Conservation (phyloP, 2,113 vertebrate genomes). For the Melospiza melodia region DNA sequence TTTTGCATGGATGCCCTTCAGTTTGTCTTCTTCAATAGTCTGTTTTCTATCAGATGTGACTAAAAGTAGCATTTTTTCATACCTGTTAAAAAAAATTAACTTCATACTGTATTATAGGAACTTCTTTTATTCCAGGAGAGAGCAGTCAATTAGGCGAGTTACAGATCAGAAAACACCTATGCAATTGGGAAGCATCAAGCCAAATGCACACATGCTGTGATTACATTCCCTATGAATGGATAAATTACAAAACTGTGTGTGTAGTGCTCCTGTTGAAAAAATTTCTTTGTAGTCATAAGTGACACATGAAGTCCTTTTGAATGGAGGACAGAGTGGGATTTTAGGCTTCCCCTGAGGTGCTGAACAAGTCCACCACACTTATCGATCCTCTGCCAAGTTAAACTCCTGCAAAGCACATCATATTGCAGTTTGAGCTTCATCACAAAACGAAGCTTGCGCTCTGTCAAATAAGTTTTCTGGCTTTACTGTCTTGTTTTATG, state of each 20-base stretch:
- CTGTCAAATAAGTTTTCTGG: constrained; percentile 16
- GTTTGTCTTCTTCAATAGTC: background rate
- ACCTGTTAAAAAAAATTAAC: background rate
- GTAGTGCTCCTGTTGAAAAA: background rate
- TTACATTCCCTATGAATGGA: background rate
- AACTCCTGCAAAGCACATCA: background rate
- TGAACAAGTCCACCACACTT: constrained; percentile 27
- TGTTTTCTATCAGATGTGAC: background rate
- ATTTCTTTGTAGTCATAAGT: background rate
- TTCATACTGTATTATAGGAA: background rate
- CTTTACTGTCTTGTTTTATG: constrained; percentile 3
- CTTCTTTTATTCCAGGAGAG: background rate
- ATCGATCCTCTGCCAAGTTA: background rate
- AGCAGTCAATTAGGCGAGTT: background rate
- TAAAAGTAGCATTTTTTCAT: background rate
- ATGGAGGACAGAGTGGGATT: background rate
- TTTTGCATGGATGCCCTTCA: background rate
- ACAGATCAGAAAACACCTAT: background rate
- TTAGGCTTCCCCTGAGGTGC: background rate
- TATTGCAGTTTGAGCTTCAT: background rate
- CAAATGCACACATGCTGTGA: background rate
- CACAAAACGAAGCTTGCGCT: constrained; percentile 23
- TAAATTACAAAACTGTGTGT: background rate
- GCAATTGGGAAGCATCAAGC: background rate
- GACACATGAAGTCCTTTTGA: background rate